Percentiles rank a stretch among this genome's conserved stretches.
phyloP scores from a whole-genome alignment of 1,140 invertebrate genomes.

The Temnothorax curvispinosus region DNA sequence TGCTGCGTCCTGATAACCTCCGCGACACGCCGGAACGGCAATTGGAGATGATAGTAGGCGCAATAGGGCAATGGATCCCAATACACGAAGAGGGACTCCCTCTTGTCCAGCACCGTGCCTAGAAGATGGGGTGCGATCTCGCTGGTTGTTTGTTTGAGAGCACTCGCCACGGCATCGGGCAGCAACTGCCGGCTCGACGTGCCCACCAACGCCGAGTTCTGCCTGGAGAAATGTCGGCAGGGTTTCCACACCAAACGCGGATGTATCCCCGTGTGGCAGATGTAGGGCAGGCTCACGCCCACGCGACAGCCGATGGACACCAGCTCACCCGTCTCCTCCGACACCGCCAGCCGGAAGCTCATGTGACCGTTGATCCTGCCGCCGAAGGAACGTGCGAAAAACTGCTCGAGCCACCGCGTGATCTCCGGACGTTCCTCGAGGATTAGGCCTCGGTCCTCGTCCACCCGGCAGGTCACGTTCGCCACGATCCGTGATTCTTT shows the following conservation, averaged over 20 bases:
- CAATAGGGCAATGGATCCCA: constrained; percentile 94
- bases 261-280: constrained; percentile 90
- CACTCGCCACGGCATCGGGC: constrained; percentile 85
- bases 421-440: constrained; percentile 90
- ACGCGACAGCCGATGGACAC: constrained; percentile 89
- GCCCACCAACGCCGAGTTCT: constrained; percentile 85
- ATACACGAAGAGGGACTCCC: constrained; percentile 91
- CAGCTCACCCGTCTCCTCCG: constrained; percentile 83
- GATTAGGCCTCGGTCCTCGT: constrained; percentile 89
- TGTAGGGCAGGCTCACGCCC: constrained; percentile 91
- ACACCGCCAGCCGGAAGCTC: constrained; percentile 89
- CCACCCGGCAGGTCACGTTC: constrained; percentile 91
- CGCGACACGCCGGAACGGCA: constrained; percentile 88
- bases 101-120: constrained; percentile 88
- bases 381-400: constrained; percentile 88
- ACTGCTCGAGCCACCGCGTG: constrained; percentile 90
- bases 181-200: constrained; percentile 84
- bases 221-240: constrained; percentile 87
- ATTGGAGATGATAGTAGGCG: constrained; percentile 92
- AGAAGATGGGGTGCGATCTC: constrained; percentile 87
- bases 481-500: constrained; percentile 91
- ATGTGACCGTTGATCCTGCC: constrained; percentile 90
- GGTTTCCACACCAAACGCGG: constrained; percentile 88
- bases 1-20: constrained; percentile 85
- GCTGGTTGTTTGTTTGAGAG: constrained; percentile 81